These are phyloP conservation scores for Onychomys arenicola DNA, from an alignment of 2,797 vertebrate genomes.

Conservation along the genomic window DNA sequence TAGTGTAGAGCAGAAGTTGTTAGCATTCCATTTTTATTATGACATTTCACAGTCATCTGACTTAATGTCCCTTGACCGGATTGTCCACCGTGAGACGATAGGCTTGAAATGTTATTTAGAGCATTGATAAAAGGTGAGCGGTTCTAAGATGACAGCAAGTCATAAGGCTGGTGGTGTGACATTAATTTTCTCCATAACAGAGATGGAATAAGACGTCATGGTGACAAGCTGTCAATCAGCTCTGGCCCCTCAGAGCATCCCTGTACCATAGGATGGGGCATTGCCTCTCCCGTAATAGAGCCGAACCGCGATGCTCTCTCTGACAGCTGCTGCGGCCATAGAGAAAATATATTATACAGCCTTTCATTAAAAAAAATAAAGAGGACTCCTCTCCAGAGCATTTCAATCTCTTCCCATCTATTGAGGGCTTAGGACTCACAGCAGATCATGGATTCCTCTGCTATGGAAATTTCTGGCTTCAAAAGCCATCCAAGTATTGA, in stretches of 20 bases:
- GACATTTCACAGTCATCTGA: constrained; percentile 95
- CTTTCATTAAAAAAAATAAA: constrained; percentile 97
- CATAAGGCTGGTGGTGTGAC: constrained; percentile 94
- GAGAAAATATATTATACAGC: constrained; percentile 95
- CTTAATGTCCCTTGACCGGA: constrained; percentile 96
- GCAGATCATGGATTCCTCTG: constrained; percentile 91
- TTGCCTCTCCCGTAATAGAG: constrained; percentile 92
- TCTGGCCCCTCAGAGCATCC: constrained; percentile 91
- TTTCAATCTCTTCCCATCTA: constrained; percentile 93
- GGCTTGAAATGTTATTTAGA: constrained; percentile 97
- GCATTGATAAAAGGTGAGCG: constrained; percentile 98
- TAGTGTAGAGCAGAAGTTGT: constrained; percentile 93
- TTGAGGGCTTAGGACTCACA: constrained; percentile 90
- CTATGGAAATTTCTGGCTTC: constrained; percentile 91
- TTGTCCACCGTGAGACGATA: constrained; percentile 94
- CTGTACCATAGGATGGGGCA: constrained; percentile 90
- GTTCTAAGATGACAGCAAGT: constrained; percentile 97
- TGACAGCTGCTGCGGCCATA: constrained; percentile 92
- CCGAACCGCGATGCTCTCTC: constrained; percentile 90
- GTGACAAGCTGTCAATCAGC: constrained; percentile 99
- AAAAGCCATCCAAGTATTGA: constrained; percentile 86
- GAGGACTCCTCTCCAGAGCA: constrained; percentile 94
- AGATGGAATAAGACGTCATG: constrained; percentile 98
- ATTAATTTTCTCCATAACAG: constrained; percentile 96
- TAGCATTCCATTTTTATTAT: constrained; percentile 96